Evolutionary conservation across 2,797 vertebrate species (phyloP), one percentile per base, ranked within the genome.

Genomic region (Decapterus maruadsi): DNA sequence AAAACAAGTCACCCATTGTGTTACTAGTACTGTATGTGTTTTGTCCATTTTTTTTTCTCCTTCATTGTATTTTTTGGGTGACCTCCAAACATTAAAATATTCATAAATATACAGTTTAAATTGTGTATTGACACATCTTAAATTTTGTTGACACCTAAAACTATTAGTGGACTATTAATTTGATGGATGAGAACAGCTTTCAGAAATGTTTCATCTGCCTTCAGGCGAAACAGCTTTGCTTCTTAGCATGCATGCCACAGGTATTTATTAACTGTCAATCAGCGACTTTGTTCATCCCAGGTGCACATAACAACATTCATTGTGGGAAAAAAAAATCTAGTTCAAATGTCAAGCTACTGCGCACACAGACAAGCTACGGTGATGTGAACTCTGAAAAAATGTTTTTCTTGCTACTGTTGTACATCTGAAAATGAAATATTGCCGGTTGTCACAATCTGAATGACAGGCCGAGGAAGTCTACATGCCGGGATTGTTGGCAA

Each of bases 231-330:
- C 61, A 50, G 46, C 40, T 40, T 80, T 38, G 68, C 60, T 68
- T 85, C 66, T 77, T 51, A 64, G 84, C 73, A 83, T 88, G 84
- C 85, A 86, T 54, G 80, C 78, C 71, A 70, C 73, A 70, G 75
- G 75, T 34, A 7, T 45, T 80, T 85, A 87, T 85, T 88, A 87
- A 62, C 70, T 88, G 83, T 87, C 89, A 87, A 16, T 89, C 84
- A 82, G 38, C 19, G 61, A 58, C 56, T 65, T 31, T 65, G 59
- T 45, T 84, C 75, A 78, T 71, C 76, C 87, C 69, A 82, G 90
- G 80, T 78, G 72, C 72, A 68, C 58, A 87, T 78, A 87, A 45
- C 74, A 77, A 81, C 64, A 75, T 72, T 78, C 81, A 90, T 74
- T 84, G 87, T 85, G 82, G 64, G 19, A 3, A 48, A 48, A 19